Evolutionary conservation across 2,113 vertebrate genomes (phyloP), one percentile per base, ranked within the genome.

Genomic region (Myxocyprinus asiaticus): DNA sequence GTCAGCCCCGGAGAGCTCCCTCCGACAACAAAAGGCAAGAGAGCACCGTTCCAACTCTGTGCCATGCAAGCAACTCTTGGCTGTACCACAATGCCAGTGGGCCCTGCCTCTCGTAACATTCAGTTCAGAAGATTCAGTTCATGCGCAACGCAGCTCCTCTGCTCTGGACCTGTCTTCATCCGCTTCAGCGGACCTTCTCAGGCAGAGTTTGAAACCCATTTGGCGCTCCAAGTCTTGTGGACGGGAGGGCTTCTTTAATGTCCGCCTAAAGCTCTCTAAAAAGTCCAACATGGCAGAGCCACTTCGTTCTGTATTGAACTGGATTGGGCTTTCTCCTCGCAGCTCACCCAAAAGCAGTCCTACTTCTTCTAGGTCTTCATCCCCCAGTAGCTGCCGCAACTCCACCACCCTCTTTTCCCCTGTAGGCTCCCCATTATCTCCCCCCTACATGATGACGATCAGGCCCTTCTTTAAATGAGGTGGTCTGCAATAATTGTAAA

Each of bases 111-210:
- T 17, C 0, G 4, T 15, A 4, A 2, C 0, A 0, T 4, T 3
- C n/a, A 5, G 1, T 11, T 43, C 68, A 11, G 8, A 55, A 0
- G 44, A 66, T 1, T 3, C 6, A 3, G 2, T 42, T 51, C 0
- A 4, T 7, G 3, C 4, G 0, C 55, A 42, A 7, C 42, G 14
- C 5, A 44, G 43, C 11, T 42, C 75, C 8, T 61, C 69, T 5
- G 7, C 43, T 70, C 5, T 5, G 0, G 64, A 89, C 17, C 83
- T 91, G 3, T 66, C 51, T 11, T 3, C n/a, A 9, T 88, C 80
- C 11, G 33, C 83, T 45, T 82, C 82, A 1, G 45, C 3, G 10
- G 4, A 0, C 1, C 7, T 17, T 9, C 3, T 77, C 0, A 3
- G 2, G 6, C 0, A 58, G 14, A 4, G 72, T 2, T 44, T 6